Evolutionary conservation across 2,888 invertebrate genomes (phyloP), one percentile per base, ranked within the genome.

Genomic region (Conus canariensis): DNA sequence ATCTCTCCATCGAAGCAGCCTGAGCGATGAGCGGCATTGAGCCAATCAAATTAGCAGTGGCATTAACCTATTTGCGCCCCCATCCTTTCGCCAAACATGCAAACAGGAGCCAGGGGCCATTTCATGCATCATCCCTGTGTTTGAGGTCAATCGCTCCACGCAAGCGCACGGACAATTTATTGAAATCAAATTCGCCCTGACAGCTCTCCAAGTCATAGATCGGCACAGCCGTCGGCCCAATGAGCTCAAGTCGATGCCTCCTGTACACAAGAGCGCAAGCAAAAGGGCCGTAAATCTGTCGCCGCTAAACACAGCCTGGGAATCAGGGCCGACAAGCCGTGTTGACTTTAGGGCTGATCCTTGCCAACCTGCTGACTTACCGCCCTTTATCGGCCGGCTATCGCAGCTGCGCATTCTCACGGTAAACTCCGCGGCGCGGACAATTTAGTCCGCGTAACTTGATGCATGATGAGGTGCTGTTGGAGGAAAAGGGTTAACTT

Each of bases 261-360:
- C 70, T 74, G 70, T 74, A 74, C 70, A 74, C 70, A 74, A 74
- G 70, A 74, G 70, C 22, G n/a, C 70, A 19, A 74, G 70, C 70
- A 74, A 45, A 80, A 80, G 30, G 30, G 80, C 80, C 80, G 80
- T 80, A 80, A 80, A 80, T 80, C 80, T 80, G 80, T 30, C 80
- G 7, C 12, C 2, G 80, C 30, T 80, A 80, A 80, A 80, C 80
- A 80, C 12, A 45, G 80, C 12, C 80, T 14, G 30, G 14, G 80
- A 80, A 80, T 30, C 80, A 80, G 80, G 45, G 80, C 80, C 80
- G 12, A 80, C 80, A 80, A 80, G 30, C 80, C 80, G 12, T 80
- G 80, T 80, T 80, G 80, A 80, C 80, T 80, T 10, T 80, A 30
- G 80, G 80, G 80, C 80, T 80, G 80, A 80, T 80, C 80, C 80